These are phyloP conservation scores for Picathartes gymnocephalus DNA, from an alignment of 2,113 vertebrate species.

Conservation along the genomic window DNA sequence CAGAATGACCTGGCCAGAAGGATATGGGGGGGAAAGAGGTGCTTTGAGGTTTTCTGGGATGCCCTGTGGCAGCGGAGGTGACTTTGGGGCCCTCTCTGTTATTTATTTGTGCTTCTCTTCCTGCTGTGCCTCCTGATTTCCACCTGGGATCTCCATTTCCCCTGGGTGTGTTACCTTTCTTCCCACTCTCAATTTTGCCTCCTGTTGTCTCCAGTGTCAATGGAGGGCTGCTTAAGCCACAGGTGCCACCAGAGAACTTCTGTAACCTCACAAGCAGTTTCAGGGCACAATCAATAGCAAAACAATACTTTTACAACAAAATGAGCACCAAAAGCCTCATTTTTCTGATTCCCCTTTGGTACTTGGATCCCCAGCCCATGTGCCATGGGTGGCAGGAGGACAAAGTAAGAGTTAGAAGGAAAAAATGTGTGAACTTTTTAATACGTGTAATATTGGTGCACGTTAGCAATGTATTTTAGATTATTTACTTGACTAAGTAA, in stretches of 20 bases:
- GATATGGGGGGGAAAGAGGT: rapidly evolving
- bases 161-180: neutral
- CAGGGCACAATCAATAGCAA: neutral
- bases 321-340: neutral
- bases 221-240: neutral
- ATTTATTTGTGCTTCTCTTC: neutral
- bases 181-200: neutral
- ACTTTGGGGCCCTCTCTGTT: neutral
- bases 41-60: neutral
- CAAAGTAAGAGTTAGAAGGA: neutral
- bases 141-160: neutral
- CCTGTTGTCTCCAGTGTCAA: neutral
- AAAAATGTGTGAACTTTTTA: neutral
- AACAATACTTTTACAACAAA: neutral
- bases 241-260: neutral
- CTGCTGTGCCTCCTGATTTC: neutral
- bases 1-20: neutral
- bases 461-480: neutral
- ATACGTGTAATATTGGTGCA: neutral
- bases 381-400: neutral
- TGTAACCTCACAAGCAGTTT: neutral
- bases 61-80: neutral
- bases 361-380: neutral
- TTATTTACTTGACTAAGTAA: neutral
- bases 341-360: neutral